Percentiles rank a stretch among this genome's conserved stretches.
Evolutionary conservation across 2,888 invertebrate species (phyloP).

Genomic region (Unio pictorum): DNA sequence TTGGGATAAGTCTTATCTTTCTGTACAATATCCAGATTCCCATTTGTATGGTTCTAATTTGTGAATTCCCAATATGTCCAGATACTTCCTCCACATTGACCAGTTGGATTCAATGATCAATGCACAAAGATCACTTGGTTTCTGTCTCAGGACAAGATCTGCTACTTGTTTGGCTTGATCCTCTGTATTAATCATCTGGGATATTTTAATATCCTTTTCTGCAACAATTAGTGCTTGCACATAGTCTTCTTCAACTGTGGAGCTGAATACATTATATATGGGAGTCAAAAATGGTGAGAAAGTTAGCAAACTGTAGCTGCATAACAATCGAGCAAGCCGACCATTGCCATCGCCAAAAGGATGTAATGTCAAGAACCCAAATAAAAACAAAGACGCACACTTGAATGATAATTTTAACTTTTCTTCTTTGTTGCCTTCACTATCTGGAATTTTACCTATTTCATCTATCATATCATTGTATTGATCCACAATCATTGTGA

Average conservation of each 20-base stretch:
- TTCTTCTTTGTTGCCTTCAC: background rate
- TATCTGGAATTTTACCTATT: background rate
- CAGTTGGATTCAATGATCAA: slow-evolving; percentile 12
- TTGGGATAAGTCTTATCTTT: background rate
- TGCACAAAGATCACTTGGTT: slow-evolving; percentile 11
- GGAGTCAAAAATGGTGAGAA: slow-evolving; percentile 17
- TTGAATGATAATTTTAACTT: slow-evolving; percentile 4
- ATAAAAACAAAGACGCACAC: slow-evolving; percentile 8
- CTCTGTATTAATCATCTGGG: background rate
- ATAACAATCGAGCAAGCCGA: slow-evolving; percentile 9
- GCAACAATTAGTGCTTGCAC: slow-evolving; percentile 11
- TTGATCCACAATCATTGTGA: slow-evolving; percentile 3
- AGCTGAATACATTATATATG: slow-evolving; percentile 16
- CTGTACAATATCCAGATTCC: background rate
- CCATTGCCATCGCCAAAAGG: slow-evolving; percentile 18
- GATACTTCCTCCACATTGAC: slow-evolving; percentile 8
- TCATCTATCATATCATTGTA: slow-evolving; percentile 2
- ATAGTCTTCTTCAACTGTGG: slow-evolving; percentile 10
- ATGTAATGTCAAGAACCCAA: slow-evolving; percentile 9
- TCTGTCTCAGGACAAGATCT: slow-evolving; percentile 1
- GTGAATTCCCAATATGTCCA: background rate
- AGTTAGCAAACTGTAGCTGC: slow-evolving; percentile 11
- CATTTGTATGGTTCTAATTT: slow-evolving; percentile 1
- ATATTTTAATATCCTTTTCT: background rate
- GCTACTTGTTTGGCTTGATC: background rate